phyloP scores from a whole-genome alignment of 2,888 invertebrate genomes.

The Perdita meconis region DNA sequence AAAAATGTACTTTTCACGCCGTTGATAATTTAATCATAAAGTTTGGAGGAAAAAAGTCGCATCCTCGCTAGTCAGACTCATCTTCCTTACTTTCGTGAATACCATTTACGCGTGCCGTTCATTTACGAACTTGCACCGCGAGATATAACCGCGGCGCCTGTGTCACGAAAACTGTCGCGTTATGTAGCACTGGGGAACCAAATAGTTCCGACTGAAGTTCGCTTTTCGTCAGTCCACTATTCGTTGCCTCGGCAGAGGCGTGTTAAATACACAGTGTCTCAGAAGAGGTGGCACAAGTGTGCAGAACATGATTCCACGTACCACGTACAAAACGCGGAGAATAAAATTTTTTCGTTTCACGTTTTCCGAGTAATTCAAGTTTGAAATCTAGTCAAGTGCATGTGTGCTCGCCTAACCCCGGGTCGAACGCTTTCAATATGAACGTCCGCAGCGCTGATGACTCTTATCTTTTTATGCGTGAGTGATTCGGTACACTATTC shows the following conservation, averaged over 20 bases:
- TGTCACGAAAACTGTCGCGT: not conserved
- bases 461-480: too few species aligned
- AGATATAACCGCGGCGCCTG: not conserved
- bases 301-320: too few species aligned
- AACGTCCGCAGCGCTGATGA: too few species aligned
- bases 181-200: not conserved
- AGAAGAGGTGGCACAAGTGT: too few species aligned
- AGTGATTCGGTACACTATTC: too few species aligned
- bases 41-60: conserved; percentile 11
- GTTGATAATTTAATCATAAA: conserved; percentile 33
- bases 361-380: too few species aligned
- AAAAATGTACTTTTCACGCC: conserved; percentile 13
- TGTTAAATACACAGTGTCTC: not conserved
- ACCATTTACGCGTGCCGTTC: not conserved
- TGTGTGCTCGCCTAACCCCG: too few species aligned
- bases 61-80: conserved; percentile 21
- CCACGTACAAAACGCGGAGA: too few species aligned
- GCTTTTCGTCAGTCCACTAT: not conserved
- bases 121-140: conserved; percentile 1
- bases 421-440: too few species aligned
- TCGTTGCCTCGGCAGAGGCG: not conserved
- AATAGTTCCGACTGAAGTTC: not conserved
- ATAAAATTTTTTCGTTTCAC: too few species aligned
- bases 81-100: not conserved
- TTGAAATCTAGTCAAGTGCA: too few species aligned